These are phyloP conservation scores for Electrona antarctica DNA, from an alignment of 2,113 vertebrate genomes.

Conservation along the genomic window DNA sequence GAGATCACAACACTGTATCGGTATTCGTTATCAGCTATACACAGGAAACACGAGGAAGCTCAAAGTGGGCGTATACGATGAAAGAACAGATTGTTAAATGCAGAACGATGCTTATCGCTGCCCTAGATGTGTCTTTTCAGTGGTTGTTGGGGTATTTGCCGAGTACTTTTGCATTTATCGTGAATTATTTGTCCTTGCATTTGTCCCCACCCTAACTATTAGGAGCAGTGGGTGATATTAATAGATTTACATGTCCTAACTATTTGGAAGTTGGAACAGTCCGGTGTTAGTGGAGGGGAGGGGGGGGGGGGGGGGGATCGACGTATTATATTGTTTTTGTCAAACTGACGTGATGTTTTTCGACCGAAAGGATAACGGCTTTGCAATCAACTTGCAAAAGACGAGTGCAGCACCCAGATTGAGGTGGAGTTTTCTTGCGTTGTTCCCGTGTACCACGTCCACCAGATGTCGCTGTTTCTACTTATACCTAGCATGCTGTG, in stretches of 20 bases:
- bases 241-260: no score
- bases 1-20: no score
- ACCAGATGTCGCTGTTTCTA: slow-evolving; percentile 48
- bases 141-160: no score
- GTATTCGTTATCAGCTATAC: background rate
- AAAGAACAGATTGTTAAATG: slow-evolving; percentile 31
- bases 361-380: background rate
- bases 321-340: no score
- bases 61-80: slow-evolving; percentile 18
- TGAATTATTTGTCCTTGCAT: no score
- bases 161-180: no score
- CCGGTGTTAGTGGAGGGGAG: no score
- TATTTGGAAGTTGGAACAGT: no score
- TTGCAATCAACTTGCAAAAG: background rate
- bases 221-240: no score
- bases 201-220: no score
- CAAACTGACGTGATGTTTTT: no score
- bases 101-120: slow-evolving; percentile 35
- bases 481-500: slow-evolving; percentile 50
- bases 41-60: slow-evolving; percentile 28
- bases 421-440: slow-evolving; percentile 5
- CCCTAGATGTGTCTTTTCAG: background rate
- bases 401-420: background rate
- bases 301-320: no score
- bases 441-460: slow-evolving; percentile 30